Evolutionary conservation across 2,888 invertebrate species (phyloP), one percentile per base, ranked within the genome.

Genomic region (Coelopa pilipes): DNA sequence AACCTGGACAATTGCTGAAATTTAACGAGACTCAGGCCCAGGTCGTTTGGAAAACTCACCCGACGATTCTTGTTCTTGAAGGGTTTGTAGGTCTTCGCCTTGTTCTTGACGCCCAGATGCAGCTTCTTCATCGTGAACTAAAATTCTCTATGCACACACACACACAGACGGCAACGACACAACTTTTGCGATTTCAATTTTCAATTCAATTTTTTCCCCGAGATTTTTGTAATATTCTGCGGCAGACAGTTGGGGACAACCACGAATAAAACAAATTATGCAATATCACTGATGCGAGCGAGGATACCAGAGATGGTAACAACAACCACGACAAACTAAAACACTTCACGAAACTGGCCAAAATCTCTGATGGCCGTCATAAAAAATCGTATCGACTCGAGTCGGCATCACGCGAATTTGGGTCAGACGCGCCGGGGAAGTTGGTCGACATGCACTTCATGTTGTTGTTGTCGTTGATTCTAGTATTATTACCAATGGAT

Each of bases 31-130:
- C 34, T 7, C 34, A 34, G 24, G 1, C 57, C 19, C 19, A 21
- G 17, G 19, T 45, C 17, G 15, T 45, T 34, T 13, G 24, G n/a
- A 46, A 21, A 17, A 71, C 78, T 78, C 76, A 78, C 78, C 78
- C 78, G 73, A 55, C 78, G 78, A 76, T 75, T 72, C 73, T 75
- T 78, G 53, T 67, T 77, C 69, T 74, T 77, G 53, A 78, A 77
- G 17, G 76, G 76, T 63, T 78, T 78, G 63, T 78, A 76, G 12
- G 77, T 74, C 69, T 77, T 78, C 73, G 46, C 74, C 45, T 78
- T 78, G 53, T 76, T 73, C 69, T 76, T 76, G 72, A 67, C 75
- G 24, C 78, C 78, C 46, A 78, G 70, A 55, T 78, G 77, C 1
- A 78, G 76, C 68, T 78, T 78, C 72, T 78, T 78, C 78, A 78